A percentile compares a stretch with the other conserved stretches of the same genome.
Evolutionary conservation across 2,113 vertebrate species (phyloP).

Genomic region (Cheirogaleus medius): DNA sequence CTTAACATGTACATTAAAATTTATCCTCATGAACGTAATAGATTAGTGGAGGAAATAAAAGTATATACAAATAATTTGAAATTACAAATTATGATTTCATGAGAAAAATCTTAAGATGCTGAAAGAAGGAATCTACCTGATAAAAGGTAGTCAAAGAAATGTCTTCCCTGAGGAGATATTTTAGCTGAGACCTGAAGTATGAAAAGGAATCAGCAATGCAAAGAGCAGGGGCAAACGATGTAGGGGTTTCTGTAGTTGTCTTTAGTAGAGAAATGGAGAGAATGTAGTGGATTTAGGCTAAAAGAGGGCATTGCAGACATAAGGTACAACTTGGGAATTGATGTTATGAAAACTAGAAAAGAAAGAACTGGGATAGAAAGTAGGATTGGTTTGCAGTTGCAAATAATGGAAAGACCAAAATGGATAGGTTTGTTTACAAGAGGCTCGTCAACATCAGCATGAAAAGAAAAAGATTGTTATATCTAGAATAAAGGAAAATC

Average conservation of each 20-base stretch:
- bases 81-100: slow-evolving; percentile 20
- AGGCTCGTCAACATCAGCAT: background rate
- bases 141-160: background rate
- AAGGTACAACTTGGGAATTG: background rate
- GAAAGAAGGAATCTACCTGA: background rate
- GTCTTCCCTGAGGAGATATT: background rate
- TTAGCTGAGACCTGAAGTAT: background rate
- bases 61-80: slow-evolving; percentile 6
- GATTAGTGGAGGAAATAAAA: background rate
- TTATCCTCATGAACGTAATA: background rate
- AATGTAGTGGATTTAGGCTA: background rate
- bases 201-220: background rate
- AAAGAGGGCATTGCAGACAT: background rate
- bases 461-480: background rate
- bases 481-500: background rate
- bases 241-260: background rate
- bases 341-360: background rate
- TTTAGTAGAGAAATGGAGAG: background rate
- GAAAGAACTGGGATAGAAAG: background rate
- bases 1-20: slow-evolving; percentile 41
- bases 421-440: background rate
- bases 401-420: background rate
- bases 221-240: background rate
- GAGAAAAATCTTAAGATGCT: slow-evolving; percentile 27
- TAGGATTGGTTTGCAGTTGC: background rate